Base-by-base conservation (phyloP, 2,888 invertebrate species). In the Hydrotaea cyrtoneurina region DNA sequence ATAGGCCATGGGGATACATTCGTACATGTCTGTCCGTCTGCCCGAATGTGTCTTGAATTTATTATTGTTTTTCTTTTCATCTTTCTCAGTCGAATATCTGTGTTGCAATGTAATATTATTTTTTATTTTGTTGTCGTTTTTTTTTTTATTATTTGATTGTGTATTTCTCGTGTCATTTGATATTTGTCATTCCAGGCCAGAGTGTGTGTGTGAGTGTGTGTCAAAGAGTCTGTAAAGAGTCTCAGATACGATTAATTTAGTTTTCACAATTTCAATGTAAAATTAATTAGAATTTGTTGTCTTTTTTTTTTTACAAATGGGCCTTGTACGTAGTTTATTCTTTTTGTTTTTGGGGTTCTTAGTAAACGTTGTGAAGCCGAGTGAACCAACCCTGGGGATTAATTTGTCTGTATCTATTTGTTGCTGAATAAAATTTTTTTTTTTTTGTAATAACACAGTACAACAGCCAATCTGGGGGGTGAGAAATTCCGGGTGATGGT, bases 201-300 rank as follows among this genome's bases (percentile, higher is more conserved):
- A n/a, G n/a, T 50, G n/a, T n/a, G n/a, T 50, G n/a, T 50, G 39
- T 13, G 39, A 21, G 53, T 53, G 53, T 31, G 19, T 72, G 82
- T 46, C n/a, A n/a, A n/a, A n/a, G n/a, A n/a, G n/a, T n/a, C n/a
- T 74, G 57, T 8, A 1, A 36, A 23, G 8, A 17, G 72, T 69
- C 26, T 11, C 46, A 80, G 80, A 80, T 83, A 80, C 74, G 80
- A 77, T 66, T 80, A 69, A 83, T 80, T 83, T 59, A 50, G 64
- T 83, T 77, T 79, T 55, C 55, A 57, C 62, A 76, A 62, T 77
- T 73, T 73, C 19, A 79, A 77, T 77, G 69, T 75, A 55, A 75
- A n/a, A 77, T 79, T 77, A 73, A 80, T 77, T 79, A 64, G 46
- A 80, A 66, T 80, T 76, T 74, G 39, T 15, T 73, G 5, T 55